These are phyloP conservation scores for Cephus rjabovi DNA, from an alignment of 2,888 invertebrate species.

Conservation along the genomic window DNA sequence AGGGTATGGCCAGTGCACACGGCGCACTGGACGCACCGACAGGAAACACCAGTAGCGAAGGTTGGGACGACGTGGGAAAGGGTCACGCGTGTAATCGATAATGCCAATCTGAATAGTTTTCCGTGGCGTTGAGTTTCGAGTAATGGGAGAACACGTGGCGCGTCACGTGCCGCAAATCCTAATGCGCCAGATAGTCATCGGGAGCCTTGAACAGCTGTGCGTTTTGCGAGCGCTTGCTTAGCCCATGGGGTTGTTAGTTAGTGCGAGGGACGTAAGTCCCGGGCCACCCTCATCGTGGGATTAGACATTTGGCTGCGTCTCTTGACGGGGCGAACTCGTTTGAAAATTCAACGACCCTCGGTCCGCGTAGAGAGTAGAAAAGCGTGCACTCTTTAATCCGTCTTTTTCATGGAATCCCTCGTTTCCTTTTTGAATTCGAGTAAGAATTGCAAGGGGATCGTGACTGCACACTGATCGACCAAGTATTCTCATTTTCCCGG, in stretches of 20 bases:
- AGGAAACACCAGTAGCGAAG: not conserved
- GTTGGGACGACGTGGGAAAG: not conserved
- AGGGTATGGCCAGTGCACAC: not conserved
- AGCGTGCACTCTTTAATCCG: not conserved
- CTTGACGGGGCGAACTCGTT: not conserved
- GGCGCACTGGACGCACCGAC: not conserved
- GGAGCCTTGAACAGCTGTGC: conserved; percentile 24
- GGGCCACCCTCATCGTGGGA: conserved; percentile 27
- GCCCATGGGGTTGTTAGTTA: conserved; percentile 2
- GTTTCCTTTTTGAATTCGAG: not conserved
- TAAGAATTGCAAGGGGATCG: not conserved
- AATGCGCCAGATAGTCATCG: conserved; percentile 15
- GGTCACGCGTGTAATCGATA: not conserved
- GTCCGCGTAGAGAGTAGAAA: not conserved
- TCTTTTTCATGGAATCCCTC: not conserved
- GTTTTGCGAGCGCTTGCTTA: conserved; percentile 15
- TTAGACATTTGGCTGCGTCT: conserved; percentile 24
- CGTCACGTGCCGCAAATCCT: conserved; percentile 20
- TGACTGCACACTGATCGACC: not conserved
- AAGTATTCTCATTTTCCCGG: not conserved
- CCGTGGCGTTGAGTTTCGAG: not conserved
- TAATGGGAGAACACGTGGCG: not conserved
- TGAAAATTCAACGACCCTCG: not conserved
- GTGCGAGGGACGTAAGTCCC: conserved; percentile 10
- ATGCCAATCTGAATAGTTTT: not conserved